Evolutionary conservation across 2,888 invertebrate species (phyloP).

Genomic region (Pachliopta kotzebuea): DNA sequence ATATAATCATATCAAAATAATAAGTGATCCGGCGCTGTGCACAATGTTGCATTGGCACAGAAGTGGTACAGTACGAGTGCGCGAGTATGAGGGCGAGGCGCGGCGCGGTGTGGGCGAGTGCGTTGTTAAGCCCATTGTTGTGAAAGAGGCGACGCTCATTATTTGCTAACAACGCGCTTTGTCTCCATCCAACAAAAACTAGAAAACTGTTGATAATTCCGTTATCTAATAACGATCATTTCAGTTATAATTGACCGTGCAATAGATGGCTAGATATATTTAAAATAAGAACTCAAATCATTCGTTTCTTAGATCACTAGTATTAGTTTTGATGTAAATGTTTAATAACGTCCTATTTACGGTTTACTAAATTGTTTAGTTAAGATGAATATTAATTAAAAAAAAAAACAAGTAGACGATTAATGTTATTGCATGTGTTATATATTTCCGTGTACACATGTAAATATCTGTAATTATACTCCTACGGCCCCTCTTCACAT

Average conservation of each 20-base stretch:
- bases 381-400: too few relatives aligned
- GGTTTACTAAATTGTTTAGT: too few relatives aligned
- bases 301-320: too few relatives aligned
- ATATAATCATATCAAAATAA: conserved; percentile 4
- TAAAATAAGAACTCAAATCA: too few relatives aligned
- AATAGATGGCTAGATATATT: not conserved
- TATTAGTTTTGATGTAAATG: too few relatives aligned
- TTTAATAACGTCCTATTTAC: too few relatives aligned
- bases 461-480: too few relatives aligned
- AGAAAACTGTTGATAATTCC: not conserved
- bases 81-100: too few relatives aligned
- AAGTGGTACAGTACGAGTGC: conserved; percentile 8
- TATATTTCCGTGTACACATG: too few relatives aligned
- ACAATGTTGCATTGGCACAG: not conserved
- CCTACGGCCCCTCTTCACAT: too few relatives aligned
- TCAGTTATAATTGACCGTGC: not conserved
- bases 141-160: conserved; percentile 10
- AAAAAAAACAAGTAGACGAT: too few relatives aligned
- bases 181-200: conserved; percentile 12
- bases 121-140: conserved; percentile 12
- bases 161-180: conserved; percentile 16
- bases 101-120: conserved; percentile 2
- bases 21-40: not conserved
- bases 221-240: not conserved
- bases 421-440: too few relatives aligned